Evolutionary conservation across 2,113 vertebrate species (phyloP).

Genomic region (Agelaius phoeniceus): DNA sequence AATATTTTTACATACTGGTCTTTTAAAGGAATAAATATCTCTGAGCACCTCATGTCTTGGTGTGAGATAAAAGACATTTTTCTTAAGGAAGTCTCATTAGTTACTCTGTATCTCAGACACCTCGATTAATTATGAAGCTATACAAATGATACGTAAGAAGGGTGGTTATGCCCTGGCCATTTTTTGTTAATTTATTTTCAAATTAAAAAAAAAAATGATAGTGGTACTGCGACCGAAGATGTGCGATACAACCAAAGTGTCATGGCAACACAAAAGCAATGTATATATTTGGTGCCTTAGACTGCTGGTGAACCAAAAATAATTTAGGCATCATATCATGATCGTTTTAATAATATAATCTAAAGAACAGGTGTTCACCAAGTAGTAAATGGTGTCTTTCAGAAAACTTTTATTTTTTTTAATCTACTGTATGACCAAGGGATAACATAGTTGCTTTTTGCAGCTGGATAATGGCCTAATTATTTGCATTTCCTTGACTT

Average conservation of each 20-base stretch:
- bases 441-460: not conserved
- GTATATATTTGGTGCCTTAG: not conserved
- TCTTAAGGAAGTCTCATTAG: not conserved
- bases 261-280: not conserved
- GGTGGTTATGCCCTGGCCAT: not conserved
- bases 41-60: not conserved
- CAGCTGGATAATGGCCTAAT: not conserved
- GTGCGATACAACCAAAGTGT: not conserved
- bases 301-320: not conserved
- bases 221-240: not conserved
- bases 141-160: conserved; percentile 7
- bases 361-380: not conserved
- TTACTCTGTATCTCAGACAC: conserved; percentile 6
- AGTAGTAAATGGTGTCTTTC: not conserved
- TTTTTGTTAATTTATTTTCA: conserved; percentile 26
- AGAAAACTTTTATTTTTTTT: not conserved
- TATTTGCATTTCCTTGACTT: not conserved
- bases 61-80: conserved; percentile 9
- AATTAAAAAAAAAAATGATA: not conserved
- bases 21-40: conserved; percentile 50
- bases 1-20: conserved; percentile 39
- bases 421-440: not conserved
- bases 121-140: conserved; percentile 30
- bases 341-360: not conserved
- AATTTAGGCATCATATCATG: not conserved